Conservation (phyloP, 2,797 vertebrate genomes). For the Zenarchopterus dispar region DNA sequence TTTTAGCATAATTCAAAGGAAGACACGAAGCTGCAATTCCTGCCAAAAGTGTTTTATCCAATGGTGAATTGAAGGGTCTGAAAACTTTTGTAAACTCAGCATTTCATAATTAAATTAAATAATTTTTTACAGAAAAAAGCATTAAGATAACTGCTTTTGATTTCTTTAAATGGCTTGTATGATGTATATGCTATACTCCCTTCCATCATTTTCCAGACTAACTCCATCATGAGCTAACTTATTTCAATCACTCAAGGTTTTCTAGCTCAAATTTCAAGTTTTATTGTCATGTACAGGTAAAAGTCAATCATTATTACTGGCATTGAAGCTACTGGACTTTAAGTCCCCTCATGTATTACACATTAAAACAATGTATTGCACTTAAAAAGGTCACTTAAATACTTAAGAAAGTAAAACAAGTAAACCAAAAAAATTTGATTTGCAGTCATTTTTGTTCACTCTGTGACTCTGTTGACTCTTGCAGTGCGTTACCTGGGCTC, state of each 20-base stretch:
- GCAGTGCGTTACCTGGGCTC: constrained; percentile 78
- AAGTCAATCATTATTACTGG: too few relatives aligned
- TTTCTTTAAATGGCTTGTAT: too few relatives aligned
- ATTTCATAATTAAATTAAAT: too few relatives aligned
- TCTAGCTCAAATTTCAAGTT: neutral
- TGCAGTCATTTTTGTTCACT: constrained; percentile 1
- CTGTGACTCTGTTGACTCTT: constrained; percentile 15
- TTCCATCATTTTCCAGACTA: neutral
- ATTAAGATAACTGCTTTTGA: too few relatives aligned
- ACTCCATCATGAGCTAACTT: neutral
- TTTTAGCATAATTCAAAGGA: neutral
- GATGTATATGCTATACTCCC: neutral
- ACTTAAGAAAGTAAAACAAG: neutral
- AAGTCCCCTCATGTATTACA: too few relatives aligned
- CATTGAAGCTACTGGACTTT: too few relatives aligned
- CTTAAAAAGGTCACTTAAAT: neutral
- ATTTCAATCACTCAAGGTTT: neutral
- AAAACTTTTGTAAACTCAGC: too few relatives aligned
- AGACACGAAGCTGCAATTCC: neutral
- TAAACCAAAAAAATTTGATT: too few relatives aligned
- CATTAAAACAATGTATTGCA: too few relatives aligned
- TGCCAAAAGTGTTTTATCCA: neutral
- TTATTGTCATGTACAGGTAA: too few relatives aligned
- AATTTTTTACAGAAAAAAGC: too few relatives aligned
- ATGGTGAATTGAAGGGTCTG: neutral